Conservation (phyloP, 2,797 vertebrate species). For the Potorous gilbertii region DNA sequence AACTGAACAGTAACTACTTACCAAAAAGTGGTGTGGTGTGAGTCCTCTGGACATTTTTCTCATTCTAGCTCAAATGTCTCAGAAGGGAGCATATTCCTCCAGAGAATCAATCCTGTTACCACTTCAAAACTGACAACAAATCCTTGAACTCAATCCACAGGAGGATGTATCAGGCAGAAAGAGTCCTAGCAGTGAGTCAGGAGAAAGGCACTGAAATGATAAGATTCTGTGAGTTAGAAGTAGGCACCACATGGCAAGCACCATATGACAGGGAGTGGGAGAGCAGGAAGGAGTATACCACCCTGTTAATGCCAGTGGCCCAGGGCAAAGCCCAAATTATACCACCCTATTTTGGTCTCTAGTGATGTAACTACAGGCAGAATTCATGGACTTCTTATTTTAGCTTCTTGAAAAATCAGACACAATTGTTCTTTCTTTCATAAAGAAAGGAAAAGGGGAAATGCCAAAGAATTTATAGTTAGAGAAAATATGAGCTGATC, state of each 20-base stretch:
- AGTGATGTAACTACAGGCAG: slow-evolving; percentile 15
- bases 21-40: background rate
- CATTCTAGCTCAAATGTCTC: background rate
- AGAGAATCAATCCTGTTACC: background rate
- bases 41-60: background rate
- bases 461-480: slow-evolving; percentile 29
- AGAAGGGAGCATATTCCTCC: background rate
- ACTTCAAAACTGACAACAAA: background rate
- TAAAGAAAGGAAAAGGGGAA: slow-evolving; percentile 27
- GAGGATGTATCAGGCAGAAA: background rate
- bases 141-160: background rate
- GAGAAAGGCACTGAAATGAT: background rate
- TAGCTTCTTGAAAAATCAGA: slow-evolving; percentile 28
- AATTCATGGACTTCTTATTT: slow-evolving; percentile 13
- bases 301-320: background rate
- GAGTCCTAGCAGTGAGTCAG: background rate
- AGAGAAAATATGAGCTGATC: slow-evolving; percentile 17
- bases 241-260: background rate
- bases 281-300: too few relatives aligned
- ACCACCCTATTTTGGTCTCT: background rate
- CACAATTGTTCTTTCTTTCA: background rate
- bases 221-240: background rate
- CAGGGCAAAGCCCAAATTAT: background rate
- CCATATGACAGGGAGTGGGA: too few relatives aligned
- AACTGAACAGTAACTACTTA: background rate